phyloP scores from a whole-genome alignment of 2,888 invertebrate genomes.

The Ceraclea dissimilis region DNA sequence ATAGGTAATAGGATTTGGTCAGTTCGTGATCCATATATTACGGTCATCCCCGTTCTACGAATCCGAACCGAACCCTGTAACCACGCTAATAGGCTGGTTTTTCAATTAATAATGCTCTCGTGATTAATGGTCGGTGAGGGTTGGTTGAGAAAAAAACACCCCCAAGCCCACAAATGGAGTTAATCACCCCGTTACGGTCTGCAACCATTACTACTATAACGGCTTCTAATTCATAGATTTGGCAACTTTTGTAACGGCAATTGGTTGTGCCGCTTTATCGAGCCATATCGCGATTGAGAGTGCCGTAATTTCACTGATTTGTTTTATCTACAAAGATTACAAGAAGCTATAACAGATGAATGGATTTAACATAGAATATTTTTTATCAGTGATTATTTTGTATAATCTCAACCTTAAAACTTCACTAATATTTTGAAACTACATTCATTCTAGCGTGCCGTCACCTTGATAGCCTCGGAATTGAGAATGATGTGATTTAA shows the following conservation, averaged over 20 bases:
- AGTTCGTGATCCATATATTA: background rate
- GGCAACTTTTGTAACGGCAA: background rate
- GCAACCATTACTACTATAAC: background rate
- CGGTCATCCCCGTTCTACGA: background rate
- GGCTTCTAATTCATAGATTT: background rate
- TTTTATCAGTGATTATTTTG: too few species aligned
- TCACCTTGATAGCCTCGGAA: too few species aligned
- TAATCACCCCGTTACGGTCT: conserved; percentile 1
- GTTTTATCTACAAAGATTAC: too few species aligned
- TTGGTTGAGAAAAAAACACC: background rate
- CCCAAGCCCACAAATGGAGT: background rate
- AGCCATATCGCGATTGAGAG: too few species aligned
- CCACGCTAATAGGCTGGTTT: conserved; percentile 2
- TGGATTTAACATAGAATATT: too few species aligned
- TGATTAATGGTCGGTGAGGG: background rate
- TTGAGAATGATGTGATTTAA: too few species aligned
- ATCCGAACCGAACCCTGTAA: background rate
- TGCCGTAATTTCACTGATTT: too few species aligned
- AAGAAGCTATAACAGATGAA: too few species aligned
- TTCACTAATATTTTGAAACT: too few species aligned
- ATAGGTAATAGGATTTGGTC: background rate
- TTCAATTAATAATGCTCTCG: background rate
- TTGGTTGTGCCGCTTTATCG: too few species aligned
- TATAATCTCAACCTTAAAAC: too few species aligned
- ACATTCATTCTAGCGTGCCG: too few species aligned